Percentiles rank a stretch among this genome's conserved stretches.
These are phyloP conservation scores for Trididemnum nubilum DNA, from an alignment of 23 tunicate species.

Conservation along the genomic window DNA sequence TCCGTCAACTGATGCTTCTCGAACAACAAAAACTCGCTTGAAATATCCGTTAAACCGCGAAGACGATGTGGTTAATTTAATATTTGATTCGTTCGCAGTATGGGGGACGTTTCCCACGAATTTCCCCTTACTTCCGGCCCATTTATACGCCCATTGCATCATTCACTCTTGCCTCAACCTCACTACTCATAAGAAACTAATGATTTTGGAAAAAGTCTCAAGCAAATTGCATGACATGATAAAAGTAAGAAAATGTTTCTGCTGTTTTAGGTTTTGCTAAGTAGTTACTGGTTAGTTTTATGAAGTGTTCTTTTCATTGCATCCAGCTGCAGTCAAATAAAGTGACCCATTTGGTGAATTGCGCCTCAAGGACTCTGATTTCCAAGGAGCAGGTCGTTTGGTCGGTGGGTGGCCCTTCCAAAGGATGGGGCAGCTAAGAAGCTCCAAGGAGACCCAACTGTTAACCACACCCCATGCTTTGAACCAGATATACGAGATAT, in stretches of 20 bases:
- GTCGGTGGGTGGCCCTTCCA: no score
- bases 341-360: no score
- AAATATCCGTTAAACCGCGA: constrained; percentile 30
- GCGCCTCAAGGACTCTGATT: no score
- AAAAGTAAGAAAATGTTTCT: neutral
- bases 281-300: no score
- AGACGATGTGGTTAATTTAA: constrained; percentile 31
- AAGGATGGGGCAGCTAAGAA: no score
- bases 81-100: constrained; percentile 27
- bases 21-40: constrained; percentile 9
- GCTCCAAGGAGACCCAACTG: no score
- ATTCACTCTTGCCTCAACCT: constrained; percentile 48
- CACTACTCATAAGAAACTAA: constrained; percentile 17
- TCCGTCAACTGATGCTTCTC: neutral
- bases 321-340: no score
- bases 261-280: neutral
- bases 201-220: constrained; percentile 5
- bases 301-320: no score
- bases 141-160: constrained; percentile 34
- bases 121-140: constrained; percentile 35
- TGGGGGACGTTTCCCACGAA: constrained; percentile 19
- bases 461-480: no score
- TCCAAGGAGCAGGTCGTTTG: no score
- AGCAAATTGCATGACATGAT: neutral
- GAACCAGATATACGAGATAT: no score